A percentile compares a stretch with the other conserved stretches of the same genome.
These are phyloP conservation scores for Drosophila asahinai DNA, from an alignment of 1,140 invertebrate species.

Conservation along the genomic window DNA sequence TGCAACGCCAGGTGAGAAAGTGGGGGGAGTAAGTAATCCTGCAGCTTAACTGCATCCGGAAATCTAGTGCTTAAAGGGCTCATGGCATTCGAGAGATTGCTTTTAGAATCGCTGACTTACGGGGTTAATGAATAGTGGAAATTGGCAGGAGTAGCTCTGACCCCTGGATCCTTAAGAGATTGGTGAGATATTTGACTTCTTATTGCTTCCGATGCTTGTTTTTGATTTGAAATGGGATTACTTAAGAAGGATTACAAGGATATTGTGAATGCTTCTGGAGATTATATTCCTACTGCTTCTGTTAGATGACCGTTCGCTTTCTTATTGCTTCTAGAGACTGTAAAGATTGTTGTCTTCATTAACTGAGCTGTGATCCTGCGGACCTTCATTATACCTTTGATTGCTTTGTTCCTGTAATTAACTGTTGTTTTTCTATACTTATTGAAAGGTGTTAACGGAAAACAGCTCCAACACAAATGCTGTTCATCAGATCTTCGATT, in stretches of 20 bases:
- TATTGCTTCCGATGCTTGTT: not conserved
- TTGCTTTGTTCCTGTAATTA: not conserved
- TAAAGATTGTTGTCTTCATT: not conserved
- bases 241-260: too few species aligned
- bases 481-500: constrained; percentile 1
- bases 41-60: constrained; percentile 2
- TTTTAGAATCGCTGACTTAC: not conserved
- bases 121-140: constrained; percentile 13
- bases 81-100: constrained; percentile 9
- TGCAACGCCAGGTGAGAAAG: constrained; percentile 43
- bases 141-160: constrained; percentile 11
- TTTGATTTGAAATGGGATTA: not conserved
- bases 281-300: too few species aligned
- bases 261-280: too few species aligned
- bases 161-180: not conserved
- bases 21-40: constrained; percentile 8
- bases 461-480: not conserved
- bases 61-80: constrained; percentile 10
- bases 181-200: not conserved
- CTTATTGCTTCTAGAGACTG: too few species aligned
- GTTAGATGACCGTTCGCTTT: not conserved
- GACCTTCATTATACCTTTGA: not conserved
- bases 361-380: not conserved
- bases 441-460: not conserved
- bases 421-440: not conserved